Percentiles rank a stretch among this genome's conserved stretches.
phyloP scores from a whole-genome alignment of 2,888 invertebrate genomes.

The Panopea generosa region DNA sequence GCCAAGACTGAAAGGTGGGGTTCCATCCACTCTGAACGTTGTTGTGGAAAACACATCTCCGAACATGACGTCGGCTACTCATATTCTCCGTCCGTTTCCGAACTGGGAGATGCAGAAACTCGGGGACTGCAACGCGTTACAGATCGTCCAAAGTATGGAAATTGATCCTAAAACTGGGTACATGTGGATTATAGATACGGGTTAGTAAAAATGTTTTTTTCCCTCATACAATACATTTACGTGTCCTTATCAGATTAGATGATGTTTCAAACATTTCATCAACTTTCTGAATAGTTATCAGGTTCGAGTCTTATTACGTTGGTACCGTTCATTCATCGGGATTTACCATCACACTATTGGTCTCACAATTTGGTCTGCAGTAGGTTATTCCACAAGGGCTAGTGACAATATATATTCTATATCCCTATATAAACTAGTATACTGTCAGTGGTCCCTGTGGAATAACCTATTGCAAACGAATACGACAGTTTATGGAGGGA shows the following conservation, averaged over 20 bases:
- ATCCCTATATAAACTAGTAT: too few relatives aligned
- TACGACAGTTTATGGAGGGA: too few relatives aligned
- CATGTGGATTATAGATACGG: constrained; percentile 74
- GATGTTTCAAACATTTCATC: too few relatives aligned
- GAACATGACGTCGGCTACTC: constrained; percentile 28
- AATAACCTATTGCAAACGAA: too few relatives aligned
- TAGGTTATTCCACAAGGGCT: too few relatives aligned
- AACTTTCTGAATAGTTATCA: too few relatives aligned
- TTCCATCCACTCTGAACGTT: constrained; percentile 65
- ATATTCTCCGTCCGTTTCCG: constrained; percentile 64
- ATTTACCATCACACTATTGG: too few relatives aligned
- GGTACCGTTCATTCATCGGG: too few relatives aligned
- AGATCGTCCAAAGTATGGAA: constrained; percentile 71
- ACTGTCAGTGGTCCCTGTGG: too few relatives aligned
- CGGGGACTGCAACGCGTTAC: constrained; percentile 64
- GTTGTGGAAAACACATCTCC: constrained; percentile 28
- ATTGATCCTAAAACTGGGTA: constrained; percentile 69
- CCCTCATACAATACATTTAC: background rate
- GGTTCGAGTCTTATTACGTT: too few relatives aligned
- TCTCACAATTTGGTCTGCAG: too few relatives aligned
- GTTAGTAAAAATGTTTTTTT: constrained; percentile 19
- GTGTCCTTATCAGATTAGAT: background rate
- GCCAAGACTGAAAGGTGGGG: constrained; percentile 63
- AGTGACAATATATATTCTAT: too few relatives aligned
- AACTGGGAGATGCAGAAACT: constrained; percentile 63